These are phyloP conservation scores for Lepidochitona cinerea DNA, from an alignment of 2,888 invertebrate genomes.

Conservation along the genomic window DNA sequence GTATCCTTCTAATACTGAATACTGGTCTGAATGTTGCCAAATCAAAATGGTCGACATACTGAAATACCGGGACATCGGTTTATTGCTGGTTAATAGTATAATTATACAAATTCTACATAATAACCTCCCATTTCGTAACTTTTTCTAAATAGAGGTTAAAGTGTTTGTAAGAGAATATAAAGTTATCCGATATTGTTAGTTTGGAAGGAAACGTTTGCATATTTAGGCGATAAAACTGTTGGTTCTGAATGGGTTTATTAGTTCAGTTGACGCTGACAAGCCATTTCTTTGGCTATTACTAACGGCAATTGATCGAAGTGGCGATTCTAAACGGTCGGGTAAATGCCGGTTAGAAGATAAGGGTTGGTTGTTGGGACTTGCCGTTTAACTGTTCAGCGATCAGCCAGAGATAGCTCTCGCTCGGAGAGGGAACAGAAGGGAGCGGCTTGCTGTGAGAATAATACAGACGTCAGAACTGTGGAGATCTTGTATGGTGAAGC, in stretches of 20 bases:
- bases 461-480: neutral
- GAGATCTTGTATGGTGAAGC: neutral
- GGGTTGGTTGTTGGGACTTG: neutral
- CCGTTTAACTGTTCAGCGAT: neutral
- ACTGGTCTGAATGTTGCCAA: no score
- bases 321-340: neutral
- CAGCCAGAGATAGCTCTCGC: neutral
- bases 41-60: no score
- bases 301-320: neutral
- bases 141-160: neutral
- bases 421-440: neutral
- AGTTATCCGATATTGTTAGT: neutral
- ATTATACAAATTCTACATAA: no score
- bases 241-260: neutral
- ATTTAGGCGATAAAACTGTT: neutral
- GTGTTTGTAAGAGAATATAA: no score
- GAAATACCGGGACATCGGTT: no score
- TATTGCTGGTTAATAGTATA: no score
- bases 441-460: neutral
- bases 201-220: neutral
- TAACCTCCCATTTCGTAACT: neutral
- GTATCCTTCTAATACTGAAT: no score
- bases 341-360: slow-evolving; percentile 4
- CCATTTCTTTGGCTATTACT: neutral
- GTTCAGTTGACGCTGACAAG: neutral